phyloP scores from a whole-genome alignment of 2,888 invertebrate genomes.

The Omphaloscelis lunosa region DNA sequence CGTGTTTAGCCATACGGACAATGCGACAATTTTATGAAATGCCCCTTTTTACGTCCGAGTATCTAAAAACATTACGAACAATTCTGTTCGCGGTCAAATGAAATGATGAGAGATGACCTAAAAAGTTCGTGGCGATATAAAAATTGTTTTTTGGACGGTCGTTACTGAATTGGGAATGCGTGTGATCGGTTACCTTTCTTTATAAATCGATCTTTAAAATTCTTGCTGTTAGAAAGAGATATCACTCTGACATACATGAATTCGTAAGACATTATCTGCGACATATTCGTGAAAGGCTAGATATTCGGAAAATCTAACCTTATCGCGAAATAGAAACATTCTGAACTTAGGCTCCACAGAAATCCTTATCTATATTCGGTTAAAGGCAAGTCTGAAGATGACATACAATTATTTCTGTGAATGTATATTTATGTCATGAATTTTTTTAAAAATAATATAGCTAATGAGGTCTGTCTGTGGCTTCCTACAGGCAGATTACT shows the following conservation, averaged over 20 bases:
- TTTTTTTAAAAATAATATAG: not conserved
- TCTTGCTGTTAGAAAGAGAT: not conserved
- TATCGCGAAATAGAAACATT: not conserved
- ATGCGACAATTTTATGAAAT: slow-evolving; percentile 65
- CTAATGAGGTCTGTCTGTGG: slow-evolving; percentile 1
- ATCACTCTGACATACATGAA: not conserved
- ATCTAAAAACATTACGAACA: slow-evolving; percentile 55
- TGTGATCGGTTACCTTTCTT: not conserved
- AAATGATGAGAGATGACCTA: slow-evolving; percentile 42
- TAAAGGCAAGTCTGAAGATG: not conserved
- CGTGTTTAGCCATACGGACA: slow-evolving; percentile 58
- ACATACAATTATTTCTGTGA: slow-evolving; percentile 4
- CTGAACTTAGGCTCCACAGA: not conserved
- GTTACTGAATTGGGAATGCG: not conserved
- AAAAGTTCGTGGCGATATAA: slow-evolving; percentile 31
- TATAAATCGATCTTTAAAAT: not conserved
- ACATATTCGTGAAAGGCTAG: not conserved
- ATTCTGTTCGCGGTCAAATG: slow-evolving; percentile 42
- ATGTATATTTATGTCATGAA: not conserved
- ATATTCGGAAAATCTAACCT: not conserved
- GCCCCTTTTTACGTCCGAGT: slow-evolving; percentile 47
- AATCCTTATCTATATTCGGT: not conserved
- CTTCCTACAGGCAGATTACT: slow-evolving; percentile 17
- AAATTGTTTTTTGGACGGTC: slow-evolving; percentile 15
- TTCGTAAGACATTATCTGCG: not conserved